phyloP scores from a whole-genome alignment of 35 echinoderm and acorn worm genomes.

The Hemicentrotus pulcherrimus region DNA sequence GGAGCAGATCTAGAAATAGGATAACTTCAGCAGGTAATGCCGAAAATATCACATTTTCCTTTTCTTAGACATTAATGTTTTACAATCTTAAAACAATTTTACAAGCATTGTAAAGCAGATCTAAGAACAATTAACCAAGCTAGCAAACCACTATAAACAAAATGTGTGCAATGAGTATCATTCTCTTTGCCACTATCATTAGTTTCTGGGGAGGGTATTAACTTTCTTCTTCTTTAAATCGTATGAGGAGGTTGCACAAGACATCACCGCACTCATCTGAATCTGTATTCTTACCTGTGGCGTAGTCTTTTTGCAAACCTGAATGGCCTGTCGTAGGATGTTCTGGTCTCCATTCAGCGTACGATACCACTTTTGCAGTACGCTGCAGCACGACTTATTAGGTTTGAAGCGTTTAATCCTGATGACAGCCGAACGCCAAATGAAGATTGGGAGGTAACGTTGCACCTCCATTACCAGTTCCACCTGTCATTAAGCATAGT shows the following conservation, averaged over 20 bases:
- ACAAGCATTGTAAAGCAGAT: no score
- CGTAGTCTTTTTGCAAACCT: not conserved
- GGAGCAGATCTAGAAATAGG: no score
- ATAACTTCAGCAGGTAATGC: no score
- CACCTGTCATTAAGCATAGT: not conserved
- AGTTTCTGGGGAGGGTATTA: not conserved
- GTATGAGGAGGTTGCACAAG: not conserved
- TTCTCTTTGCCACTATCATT: not conserved
- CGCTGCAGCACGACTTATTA: not conserved
- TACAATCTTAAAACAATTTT: no score
- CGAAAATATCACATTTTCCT: no score
- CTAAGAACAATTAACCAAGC: no score
- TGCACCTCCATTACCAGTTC: conserved; percentile 44
- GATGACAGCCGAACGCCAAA: conserved; percentile 37
- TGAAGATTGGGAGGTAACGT: not conserved
- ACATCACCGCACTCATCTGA: not conserved
- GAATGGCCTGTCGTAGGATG: conserved; percentile 1
- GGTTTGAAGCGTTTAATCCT: not conserved
- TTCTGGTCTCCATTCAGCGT: conserved; percentile 14
- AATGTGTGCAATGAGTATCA: not conserved
- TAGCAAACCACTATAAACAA: not conserved
- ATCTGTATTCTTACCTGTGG: not conserved
- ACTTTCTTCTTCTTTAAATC: not conserved
- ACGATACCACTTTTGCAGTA: conserved; percentile 9
- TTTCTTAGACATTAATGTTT: no score